A percentile compares a stretch with the other conserved stretches of the same genome.
Conservation (phyloP, 2,888 invertebrate genomes). For the Tipula confusa region DNA sequence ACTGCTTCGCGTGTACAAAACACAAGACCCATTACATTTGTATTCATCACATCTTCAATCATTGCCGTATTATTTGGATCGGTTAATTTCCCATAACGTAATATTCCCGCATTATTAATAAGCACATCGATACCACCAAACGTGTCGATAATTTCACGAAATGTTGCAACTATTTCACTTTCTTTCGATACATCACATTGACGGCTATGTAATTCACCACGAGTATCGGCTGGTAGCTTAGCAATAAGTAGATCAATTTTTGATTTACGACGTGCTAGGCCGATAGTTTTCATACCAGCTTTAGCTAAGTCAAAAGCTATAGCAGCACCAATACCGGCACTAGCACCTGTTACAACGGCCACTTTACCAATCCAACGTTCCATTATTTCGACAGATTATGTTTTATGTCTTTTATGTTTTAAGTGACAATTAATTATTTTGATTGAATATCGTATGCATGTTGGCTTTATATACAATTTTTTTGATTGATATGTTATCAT, state of each 20-base stretch:
- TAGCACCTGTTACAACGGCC: constrained; percentile 62
- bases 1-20: constrained; percentile 51
- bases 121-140: constrained; percentile 55
- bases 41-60: constrained; percentile 47
- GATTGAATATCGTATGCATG: too few relatives aligned
- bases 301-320: constrained; percentile 49
- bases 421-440: too few relatives aligned
- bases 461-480: too few relatives aligned
- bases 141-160: constrained; percentile 51
- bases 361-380: constrained; percentile 60
- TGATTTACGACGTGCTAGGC: constrained; percentile 54
- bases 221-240: constrained; percentile 37
- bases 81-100: constrained; percentile 37
- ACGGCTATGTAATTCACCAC: constrained; percentile 41
- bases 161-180: constrained; percentile 53
- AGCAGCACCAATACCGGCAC: constrained; percentile 58
- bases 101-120: constrained; percentile 56
- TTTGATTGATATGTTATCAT: too few relatives aligned
- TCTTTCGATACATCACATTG: constrained; percentile 53
- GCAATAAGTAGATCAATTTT: constrained; percentile 41
- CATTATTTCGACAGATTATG: too few relatives aligned
- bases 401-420: too few relatives aligned
- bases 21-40: constrained; percentile 49
- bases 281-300: constrained; percentile 55
- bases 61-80: constrained; percentile 37